Evolutionary conservation across 64 coral and sea anemone genomes (phyloP), one percentile per base, ranked within the genome.

Genomic region (Porites australiensis): DNA sequence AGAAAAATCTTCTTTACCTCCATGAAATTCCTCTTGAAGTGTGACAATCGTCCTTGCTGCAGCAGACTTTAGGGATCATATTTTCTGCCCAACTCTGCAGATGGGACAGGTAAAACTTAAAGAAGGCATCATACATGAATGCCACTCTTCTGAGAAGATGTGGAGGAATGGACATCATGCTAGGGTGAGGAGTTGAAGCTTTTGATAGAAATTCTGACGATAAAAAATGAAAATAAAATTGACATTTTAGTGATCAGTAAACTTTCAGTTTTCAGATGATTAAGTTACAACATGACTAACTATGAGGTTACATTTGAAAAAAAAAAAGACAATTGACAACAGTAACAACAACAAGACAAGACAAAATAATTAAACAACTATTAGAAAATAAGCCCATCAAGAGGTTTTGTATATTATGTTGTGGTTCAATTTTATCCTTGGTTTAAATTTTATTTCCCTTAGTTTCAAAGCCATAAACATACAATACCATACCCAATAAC

Each of bases 51-150:
- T 66, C 12, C 20, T 67, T 46, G 21, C 46, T 50, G 45, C 44
- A 50, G 9, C 81, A 67, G 81, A 83, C 14, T 46, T 63, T 50
- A 11, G 82, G 72, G 37, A 23, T 13, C 91, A 93, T 93, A 13
- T 23, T 57, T 10, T 93, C 74, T 6, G 71, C 73, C 91, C 91
- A 93, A 16, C 77, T 67, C 9, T 53, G 45, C 18, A 93, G 72
- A 58, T 81, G 81, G 23, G 70, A 66, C 27, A 93, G 61, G 37
- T 93, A 87, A 44, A 87, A 48, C 5, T 87, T 45, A 7, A 78
- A 87, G 16, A 93, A 86, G 23, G 46, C 53, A 22, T 77, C 46
- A 64, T 87, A 79, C 64, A 65, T 93, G 44, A 87, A 70, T 0
- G 91, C 74, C 50, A 93, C 55, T 19, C 47, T 86, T 8, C 72